These are phyloP conservation scores for Phorcus lineatus DNA, from an alignment of 2,888 invertebrate species.

Conservation along the genomic window DNA sequence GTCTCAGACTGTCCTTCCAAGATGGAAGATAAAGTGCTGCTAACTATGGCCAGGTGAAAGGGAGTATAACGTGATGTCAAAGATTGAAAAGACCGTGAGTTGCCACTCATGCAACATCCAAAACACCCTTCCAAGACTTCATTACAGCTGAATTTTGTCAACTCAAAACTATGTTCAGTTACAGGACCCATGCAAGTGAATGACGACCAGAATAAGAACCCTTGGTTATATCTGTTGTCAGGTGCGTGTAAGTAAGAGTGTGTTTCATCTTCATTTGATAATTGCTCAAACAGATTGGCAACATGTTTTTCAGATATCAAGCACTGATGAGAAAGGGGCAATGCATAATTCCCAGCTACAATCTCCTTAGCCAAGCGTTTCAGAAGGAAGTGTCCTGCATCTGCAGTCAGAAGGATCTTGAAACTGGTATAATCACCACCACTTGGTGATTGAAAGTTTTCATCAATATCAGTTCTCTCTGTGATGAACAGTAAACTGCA, in stretches of 20 bases:
- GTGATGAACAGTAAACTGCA: neutral
- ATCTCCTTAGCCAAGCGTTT: neutral
- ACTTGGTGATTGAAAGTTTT: neutral
- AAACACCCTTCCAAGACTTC: slow-evolving; percentile 14
- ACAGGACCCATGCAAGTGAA: neutral
- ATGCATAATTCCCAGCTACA: neutral
- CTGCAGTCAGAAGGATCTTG: neutral
- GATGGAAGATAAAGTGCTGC: neutral
- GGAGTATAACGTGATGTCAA: neutral
- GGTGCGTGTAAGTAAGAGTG: neutral
- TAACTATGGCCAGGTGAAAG: neutral
- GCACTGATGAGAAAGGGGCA: neutral
- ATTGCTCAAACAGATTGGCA: neutral
- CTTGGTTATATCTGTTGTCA: neutral
- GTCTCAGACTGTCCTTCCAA: neutral
- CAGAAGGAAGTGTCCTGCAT: neutral
- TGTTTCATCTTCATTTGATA: neutral
- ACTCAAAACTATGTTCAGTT: neutral
- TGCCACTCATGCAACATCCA: slow-evolving; percentile 12
- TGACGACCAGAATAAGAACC: slow-evolving; percentile 14
- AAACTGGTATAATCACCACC: neutral
- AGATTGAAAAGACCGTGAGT: neutral
- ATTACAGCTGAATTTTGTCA: neutral
- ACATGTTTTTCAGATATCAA: neutral
- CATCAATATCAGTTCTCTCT: neutral